phyloP scores from a whole-genome alignment of 1,140 invertebrate genomes.

The Pomacea maculata region DNA sequence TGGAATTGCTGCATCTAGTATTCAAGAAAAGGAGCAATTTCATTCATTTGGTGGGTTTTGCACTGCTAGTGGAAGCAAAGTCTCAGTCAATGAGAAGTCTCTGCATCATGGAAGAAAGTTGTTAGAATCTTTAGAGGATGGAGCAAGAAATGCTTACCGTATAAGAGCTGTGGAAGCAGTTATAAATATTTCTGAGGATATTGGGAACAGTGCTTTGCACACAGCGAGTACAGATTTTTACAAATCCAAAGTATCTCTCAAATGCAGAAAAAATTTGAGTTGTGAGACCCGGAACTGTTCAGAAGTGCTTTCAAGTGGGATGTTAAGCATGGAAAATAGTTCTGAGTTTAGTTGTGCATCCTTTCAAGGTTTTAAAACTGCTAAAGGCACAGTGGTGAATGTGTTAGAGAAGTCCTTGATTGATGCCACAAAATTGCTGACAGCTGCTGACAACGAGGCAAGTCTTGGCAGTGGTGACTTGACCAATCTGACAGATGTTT shows the following conservation, averaged over 20 bases:
- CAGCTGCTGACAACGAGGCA: neutral
- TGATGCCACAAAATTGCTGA: constrained; percentile 11
- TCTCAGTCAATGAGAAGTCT: constrained; percentile 22
- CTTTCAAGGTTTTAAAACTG: constrained; percentile 26
- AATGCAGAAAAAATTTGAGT: too few species aligned
- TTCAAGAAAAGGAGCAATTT: constrained; percentile 2
- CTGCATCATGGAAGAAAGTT: constrained; percentile 20
- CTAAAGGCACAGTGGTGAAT: constrained; percentile 2
- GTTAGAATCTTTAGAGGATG: constrained; percentile 6
- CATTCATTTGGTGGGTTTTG: constrained; percentile 27
- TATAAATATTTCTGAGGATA: too few species aligned
- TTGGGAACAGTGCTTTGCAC: too few species aligned
- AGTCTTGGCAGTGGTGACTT: neutral
- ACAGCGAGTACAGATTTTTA: too few species aligned
- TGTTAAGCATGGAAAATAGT: neutral
- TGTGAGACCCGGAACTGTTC: neutral
- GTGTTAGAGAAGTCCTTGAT: constrained; percentile 12
- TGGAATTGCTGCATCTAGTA: neutral
- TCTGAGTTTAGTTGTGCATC: neutral
- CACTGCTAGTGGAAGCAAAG: constrained; percentile 23
- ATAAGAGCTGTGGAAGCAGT: too few species aligned
- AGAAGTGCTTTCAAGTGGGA: neutral
- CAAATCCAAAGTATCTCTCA: too few species aligned
- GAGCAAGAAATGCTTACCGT: too few species aligned
- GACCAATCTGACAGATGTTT: neutral